Evolutionary conservation across 2,888 invertebrate species (phyloP).

Genomic region (Pollenia griseotomentosa): DNA sequence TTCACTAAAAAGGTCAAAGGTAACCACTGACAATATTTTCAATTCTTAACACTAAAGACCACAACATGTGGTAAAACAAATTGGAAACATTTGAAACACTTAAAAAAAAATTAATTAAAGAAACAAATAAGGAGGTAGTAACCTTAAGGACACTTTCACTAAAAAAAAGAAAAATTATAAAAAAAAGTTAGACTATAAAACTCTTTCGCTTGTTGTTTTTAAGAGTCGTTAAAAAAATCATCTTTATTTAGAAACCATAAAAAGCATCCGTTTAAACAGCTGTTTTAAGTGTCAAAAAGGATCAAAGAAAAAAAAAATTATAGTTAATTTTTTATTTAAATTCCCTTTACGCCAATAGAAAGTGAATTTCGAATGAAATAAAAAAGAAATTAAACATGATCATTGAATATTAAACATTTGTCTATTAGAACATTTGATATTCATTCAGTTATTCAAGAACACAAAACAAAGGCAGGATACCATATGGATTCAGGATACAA

Average conservation of each 20-base stretch:
- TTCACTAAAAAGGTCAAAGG: slow-evolving; percentile 27
- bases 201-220: background rate
- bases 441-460: slow-evolving; percentile 3
- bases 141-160: slow-evolving; percentile 43
- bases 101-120: background rate
- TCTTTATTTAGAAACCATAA: slow-evolving; percentile 6
- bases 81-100: background rate
- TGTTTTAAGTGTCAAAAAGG: slow-evolving; percentile 43
- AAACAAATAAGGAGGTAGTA: slow-evolving; percentile 2
- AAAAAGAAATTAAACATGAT: slow-evolving; percentile 28
- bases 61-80: slow-evolving; percentile 52
- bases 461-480: slow-evolving; percentile 43
- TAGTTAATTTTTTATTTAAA: slow-evolving; percentile 19
- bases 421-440: slow-evolving; percentile 16
- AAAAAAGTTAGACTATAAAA: background rate
- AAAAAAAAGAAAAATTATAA: background rate
- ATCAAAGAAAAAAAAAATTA: slow-evolving; percentile 24
- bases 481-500: slow-evolving; percentile 62
- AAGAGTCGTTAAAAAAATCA: background rate
- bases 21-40: background rate
- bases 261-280: slow-evolving; percentile 49
- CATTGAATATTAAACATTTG: slow-evolving; percentile 30
- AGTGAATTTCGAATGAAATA: background rate
- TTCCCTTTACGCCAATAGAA: background rate
- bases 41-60: background rate